Conservation (phyloP, 2,113 vertebrate genomes). For the Trichechus manatus region DNA sequence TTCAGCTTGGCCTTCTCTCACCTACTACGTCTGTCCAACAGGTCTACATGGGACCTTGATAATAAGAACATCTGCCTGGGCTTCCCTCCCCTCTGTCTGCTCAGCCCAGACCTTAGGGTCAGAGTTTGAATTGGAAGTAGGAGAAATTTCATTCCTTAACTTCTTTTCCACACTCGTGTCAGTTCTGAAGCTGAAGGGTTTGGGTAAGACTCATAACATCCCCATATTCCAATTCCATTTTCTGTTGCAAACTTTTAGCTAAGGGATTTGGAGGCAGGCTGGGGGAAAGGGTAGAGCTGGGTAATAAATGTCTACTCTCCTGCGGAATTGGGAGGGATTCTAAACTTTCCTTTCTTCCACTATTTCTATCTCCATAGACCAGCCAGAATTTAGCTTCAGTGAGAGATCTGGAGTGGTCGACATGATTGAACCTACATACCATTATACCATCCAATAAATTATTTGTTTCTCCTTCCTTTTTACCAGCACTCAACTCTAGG, state of each 20-base stretch:
- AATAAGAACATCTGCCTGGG: slow-evolving; percentile 68
- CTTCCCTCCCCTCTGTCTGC: background rate
- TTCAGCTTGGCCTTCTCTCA: slow-evolving; percentile 71
- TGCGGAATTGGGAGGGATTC: slow-evolving; percentile 70
- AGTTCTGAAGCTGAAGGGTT: slow-evolving; percentile 63
- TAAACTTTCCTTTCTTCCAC: slow-evolving; percentile 67
- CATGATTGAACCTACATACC: slow-evolving; percentile 48
- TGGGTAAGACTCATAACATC: background rate
- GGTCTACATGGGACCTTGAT: slow-evolving; percentile 80
- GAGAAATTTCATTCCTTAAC: slow-evolving; percentile 1
- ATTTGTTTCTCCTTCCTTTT: slow-evolving; percentile 25
- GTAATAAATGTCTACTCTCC: slow-evolving; percentile 64
- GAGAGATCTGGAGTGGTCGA: slow-evolving; percentile 66
- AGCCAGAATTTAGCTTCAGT: slow-evolving; percentile 77
- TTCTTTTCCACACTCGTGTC: background rate
- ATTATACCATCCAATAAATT: slow-evolving; percentile 66
- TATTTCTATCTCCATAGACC: slow-evolving; percentile 83
- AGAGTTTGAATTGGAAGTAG: background rate
- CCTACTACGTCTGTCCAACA: slow-evolving; percentile 67
- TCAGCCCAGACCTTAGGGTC: slow-evolving; percentile 22
- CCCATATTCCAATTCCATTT: background rate
- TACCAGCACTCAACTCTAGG: slow-evolving; percentile 20
- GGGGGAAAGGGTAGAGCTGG: slow-evolving; percentile 75
- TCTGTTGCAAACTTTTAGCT: slow-evolving; percentile 63
- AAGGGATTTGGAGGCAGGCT: slow-evolving; percentile 65